Evolutionary conservation across 2,888 invertebrate genomes (phyloP).

Genomic region (Cybosia mesomella): DNA sequence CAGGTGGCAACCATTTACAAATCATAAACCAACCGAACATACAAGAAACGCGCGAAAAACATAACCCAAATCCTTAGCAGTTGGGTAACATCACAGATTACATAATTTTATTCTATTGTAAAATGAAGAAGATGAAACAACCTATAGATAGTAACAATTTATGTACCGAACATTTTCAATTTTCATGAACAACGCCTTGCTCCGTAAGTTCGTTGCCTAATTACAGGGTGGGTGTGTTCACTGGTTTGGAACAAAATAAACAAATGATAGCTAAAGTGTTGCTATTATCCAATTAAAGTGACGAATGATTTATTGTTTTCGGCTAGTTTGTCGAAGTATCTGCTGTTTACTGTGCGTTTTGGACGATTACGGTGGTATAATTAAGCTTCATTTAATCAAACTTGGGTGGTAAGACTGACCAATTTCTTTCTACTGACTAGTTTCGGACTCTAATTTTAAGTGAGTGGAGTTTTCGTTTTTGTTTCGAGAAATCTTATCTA

Average conservation of each 20-base stretch:
- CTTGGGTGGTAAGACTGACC: not conserved
- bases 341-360: not conserved
- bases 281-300: conserved; percentile 9
- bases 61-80: not conserved
- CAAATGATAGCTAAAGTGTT: conserved; percentile 16
- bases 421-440: not conserved
- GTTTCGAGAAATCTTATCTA: no score
- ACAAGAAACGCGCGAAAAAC: no score
- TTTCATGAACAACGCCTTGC: not conserved
- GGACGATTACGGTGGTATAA: not conserved
- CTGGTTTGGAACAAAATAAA: conserved; percentile 1
- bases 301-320: conserved; percentile 11
- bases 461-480: not conserved
- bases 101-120: no score
- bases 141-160: not conserved
- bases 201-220: not conserved
- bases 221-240: not conserved
- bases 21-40: no score
- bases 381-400: conserved; percentile 3
- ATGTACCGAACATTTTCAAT: not conserved
- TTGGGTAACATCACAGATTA: no score
- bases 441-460: not conserved
- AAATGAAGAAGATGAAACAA: no score
- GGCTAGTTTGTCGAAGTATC: not conserved
- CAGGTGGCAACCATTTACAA: no score